phyloP scores from a whole-genome alignment of 1,140 invertebrate species.

The Callitettix versicolor region DNA sequence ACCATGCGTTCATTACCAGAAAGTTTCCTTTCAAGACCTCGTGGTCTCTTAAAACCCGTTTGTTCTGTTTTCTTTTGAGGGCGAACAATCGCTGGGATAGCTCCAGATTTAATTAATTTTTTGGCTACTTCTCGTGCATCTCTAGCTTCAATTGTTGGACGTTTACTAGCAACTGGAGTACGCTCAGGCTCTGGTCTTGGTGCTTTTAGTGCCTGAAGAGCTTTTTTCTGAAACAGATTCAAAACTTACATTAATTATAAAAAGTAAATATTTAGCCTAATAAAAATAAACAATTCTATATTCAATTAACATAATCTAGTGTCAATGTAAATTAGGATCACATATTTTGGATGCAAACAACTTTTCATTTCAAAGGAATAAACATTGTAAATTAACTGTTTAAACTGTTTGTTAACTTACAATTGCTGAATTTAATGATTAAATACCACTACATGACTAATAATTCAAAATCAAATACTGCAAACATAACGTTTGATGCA shows the following conservation, averaged over 20 bases:
- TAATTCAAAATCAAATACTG: too few species aligned
- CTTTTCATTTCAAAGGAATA: too few species aligned
- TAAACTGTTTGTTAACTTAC: too few species aligned
- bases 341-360: too few species aligned
- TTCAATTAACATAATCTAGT: not conserved
- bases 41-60: slow-evolving; percentile 43
- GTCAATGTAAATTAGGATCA: too few species aligned
- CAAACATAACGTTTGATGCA: too few species aligned
- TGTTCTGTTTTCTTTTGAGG: slow-evolving; percentile 68
- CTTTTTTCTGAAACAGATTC: slow-evolving; percentile 63
- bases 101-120: slow-evolving; percentile 88
- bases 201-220: slow-evolving; percentile 74
- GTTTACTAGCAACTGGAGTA: slow-evolving; percentile 41
- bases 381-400: too few species aligned
- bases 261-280: not conserved
- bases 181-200: slow-evolving; percentile 82
- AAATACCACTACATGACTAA: too few species aligned
- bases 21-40: slow-evolving; percentile 45
- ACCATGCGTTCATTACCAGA: slow-evolving; percentile 50
- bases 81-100: slow-evolving; percentile 73
- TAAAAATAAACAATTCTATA: not conserved
- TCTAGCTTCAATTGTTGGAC: slow-evolving; percentile 67
- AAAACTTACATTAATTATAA: not conserved
- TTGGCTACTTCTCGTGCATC: slow-evolving; percentile 91
- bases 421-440: too few species aligned